Percentiles rank a stretch among this genome's conserved stretches.
phyloP scores from a whole-genome alignment of 1,140 invertebrate genomes.

The Bombus polaris region DNA sequence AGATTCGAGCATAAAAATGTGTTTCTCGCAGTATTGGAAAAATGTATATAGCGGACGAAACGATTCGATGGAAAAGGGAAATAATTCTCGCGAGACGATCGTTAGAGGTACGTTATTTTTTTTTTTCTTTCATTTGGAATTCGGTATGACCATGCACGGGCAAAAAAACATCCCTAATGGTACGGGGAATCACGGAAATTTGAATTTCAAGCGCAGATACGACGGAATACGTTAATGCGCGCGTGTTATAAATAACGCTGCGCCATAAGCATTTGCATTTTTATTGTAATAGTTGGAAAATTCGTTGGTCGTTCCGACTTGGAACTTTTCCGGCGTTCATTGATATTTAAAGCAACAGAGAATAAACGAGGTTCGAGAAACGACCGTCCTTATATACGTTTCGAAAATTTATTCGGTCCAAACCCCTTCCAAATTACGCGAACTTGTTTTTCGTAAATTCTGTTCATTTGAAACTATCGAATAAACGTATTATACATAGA shows the following conservation, averaged over 20 bases:
- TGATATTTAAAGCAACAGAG: constrained; percentile 8
- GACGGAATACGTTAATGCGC: constrained; percentile 24
- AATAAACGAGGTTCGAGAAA: not conserved
- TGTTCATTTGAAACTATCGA: not conserved
- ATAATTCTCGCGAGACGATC: constrained; percentile 2
- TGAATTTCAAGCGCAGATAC: constrained; percentile 39
- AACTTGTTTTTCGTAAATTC: not conserved
- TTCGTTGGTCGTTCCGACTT: constrained; percentile 8
- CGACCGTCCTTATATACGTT: not conserved
- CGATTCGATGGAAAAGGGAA: not conserved
- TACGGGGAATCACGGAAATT: constrained; percentile 26
- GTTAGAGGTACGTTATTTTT: not conserved
- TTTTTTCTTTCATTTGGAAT: constrained; percentile 15
- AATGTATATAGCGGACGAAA: not conserved
- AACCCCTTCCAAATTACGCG: not conserved
- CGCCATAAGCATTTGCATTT: constrained; percentile 29
- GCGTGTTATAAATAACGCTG: constrained; percentile 39
- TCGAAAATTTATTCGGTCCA: not conserved
- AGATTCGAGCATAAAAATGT: not conserved
- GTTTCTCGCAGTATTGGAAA: not conserved
- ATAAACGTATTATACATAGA: not conserved
- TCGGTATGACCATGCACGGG: constrained; percentile 2
- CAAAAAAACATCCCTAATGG: constrained; percentile 25
- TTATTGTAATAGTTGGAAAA: constrained; percentile 31
- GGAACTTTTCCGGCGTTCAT: constrained; percentile 27